Evolutionary conservation across 2,888 invertebrate genomes (phyloP), one percentile per base, ranked within the genome.

Genomic region (Muschampia staudingeri): DNA sequence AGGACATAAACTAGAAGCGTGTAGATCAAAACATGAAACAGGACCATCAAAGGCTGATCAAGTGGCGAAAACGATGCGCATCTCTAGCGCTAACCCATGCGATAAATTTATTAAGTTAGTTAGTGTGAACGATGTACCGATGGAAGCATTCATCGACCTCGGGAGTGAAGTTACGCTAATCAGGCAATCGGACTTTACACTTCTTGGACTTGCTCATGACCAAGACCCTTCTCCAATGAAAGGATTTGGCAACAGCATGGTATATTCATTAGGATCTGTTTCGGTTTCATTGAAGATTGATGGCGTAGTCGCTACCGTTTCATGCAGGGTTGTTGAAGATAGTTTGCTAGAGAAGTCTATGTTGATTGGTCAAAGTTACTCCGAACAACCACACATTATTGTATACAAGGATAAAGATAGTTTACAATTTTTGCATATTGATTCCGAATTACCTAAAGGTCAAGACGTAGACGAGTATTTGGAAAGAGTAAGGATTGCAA

Each of bases 351-450:
- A 87, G 1, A 84, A 76, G 56, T 70, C 84, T 19, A 11, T 88
- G 11, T 52, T 88, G 12, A 83, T 87, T 34, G 86, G 86, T 0
- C 86, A 87, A 48, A 76, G 84, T 1, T 88, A 76, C 61, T 85
- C 88, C 4, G 88, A 87, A 72, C 87, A 85, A 61, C 80, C 87
- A 4, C 84, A 87, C 25, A 80, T 87, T 9, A 48, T 83, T 34
- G 83, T 85, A 6, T 84, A 78, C 72, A 88, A 87, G 30, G 76
- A 85, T 82, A 40, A 79, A 2, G 67, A 69, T 25, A 77, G 70
- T 40, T 67, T 85, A 12, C 72, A 78, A 9, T 80, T 85, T 40
- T 40, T 40, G 40, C 40, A 40, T 30, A 65, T 52, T 65, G 65
- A 65, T 19, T 14, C 37, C 14, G 52, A n/a, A 52, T 16, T 52